These are phyloP conservation scores for Amiota minor DNA, from an alignment of 2,888 invertebrate species.

Conservation along the genomic window DNA sequence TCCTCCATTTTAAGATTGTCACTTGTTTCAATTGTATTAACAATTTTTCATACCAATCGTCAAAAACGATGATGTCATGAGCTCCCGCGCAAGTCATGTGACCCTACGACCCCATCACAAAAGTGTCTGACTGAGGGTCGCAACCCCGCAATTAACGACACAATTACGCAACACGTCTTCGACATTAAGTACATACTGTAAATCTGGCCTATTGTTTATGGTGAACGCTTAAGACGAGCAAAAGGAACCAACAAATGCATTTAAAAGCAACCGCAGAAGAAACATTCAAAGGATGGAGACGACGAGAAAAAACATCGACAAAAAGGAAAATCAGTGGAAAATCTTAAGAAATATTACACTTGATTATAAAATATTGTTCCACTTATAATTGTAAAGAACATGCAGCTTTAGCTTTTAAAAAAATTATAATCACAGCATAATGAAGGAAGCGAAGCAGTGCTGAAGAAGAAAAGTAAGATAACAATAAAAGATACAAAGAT, in stretches of 20 bases:
- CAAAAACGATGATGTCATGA: no score
- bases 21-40: no score
- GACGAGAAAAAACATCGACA: background rate
- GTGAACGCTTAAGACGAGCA: conserved; percentile 16
- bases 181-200: conserved; percentile 38
- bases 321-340: conserved; percentile 18
- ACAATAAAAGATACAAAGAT: conserved; percentile 62
- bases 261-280: background rate
- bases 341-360: conserved; percentile 29
- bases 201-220: conserved; percentile 17
- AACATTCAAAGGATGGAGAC: background rate
- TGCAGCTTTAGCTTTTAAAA: conserved; percentile 68
- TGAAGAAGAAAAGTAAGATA: conserved; percentile 26
- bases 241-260: background rate
- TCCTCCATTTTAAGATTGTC: no score
- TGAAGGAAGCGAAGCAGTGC: conserved; percentile 34
- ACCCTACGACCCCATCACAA: no score
- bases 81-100: no score
- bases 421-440: conserved; percentile 63
- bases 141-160: conserved; percentile 63
- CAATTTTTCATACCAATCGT: no score
- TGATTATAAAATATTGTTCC: conserved; percentile 31
- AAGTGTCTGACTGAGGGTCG: conserved; percentile 30
- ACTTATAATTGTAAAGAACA: conserved; percentile 63
- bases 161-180: conserved; percentile 56